phyloP scores from a whole-genome alignment of 2,888 invertebrate genomes.

The Drosophila austrosaltans region DNA sequence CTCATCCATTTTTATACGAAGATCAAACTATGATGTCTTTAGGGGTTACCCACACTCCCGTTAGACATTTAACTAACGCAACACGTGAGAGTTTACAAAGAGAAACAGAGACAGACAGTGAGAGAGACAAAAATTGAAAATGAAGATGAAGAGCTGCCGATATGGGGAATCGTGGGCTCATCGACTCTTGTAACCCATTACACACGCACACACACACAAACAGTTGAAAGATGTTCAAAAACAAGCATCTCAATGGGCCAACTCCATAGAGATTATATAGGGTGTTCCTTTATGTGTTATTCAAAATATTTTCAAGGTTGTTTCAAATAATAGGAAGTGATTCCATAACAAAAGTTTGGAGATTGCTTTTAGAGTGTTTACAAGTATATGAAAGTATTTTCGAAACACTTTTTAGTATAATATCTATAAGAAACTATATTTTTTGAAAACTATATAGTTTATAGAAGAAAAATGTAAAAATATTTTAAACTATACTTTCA shows the following conservation, averaged over 20 bases:
- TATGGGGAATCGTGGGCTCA: slow-evolving; percentile 33
- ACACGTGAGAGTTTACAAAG: slow-evolving; percentile 9
- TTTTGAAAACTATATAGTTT: no score
- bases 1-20: slow-evolving; percentile 72
- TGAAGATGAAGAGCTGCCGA: slow-evolving; percentile 31
- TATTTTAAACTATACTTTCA: no score
- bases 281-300: slow-evolving; percentile 19
- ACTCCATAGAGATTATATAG: slow-evolving; percentile 17
- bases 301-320: no score
- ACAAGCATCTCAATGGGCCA: slow-evolving; percentile 23
- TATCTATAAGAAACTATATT: no score
- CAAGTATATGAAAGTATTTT: no score
- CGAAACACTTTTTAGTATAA: no score
- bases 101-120: slow-evolving; percentile 1
- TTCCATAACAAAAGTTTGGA: no score
- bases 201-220: slow-evolving; percentile 24
- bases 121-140: slow-evolving; percentile 25
- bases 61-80: slow-evolving; percentile 48
- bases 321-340: no score
- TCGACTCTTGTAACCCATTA: slow-evolving; percentile 26
- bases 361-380: no score
- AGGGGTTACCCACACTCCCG: slow-evolving; percentile 48
- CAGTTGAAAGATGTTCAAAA: neutral
- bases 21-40: slow-evolving; percentile 15
- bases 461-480: no score